Base-by-base conservation (phyloP, 2,888 invertebrate species). In the Sericinus montela region DNA sequence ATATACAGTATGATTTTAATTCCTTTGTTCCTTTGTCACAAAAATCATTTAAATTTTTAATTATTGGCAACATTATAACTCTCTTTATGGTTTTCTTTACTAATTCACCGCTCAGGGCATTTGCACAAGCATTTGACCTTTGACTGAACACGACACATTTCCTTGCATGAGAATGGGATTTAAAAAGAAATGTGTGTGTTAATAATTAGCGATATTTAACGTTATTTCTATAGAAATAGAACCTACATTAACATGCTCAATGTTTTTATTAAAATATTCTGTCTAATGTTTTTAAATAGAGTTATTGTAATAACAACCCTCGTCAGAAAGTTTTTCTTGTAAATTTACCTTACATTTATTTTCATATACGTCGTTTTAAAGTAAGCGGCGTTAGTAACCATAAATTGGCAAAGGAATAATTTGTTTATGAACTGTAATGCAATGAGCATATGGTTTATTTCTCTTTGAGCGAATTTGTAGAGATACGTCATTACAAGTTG, bases 111-210 rank as follows among this genome's bases (percentile, higher is more conserved):
- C 25, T 8, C 1, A 10, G 36, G 29, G 62, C 61, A 59, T 66
- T 65, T 55, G 62, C 58, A 63, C 53, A 51, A 44, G 38, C 58
- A 57, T 59, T 54, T 67, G 75, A 80, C 79, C 81, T 79, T 75
- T 80, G 79, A 67, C 79, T 72, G 79, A 63, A 74, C 80, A 80
- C 80, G 80, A 68, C 57, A 72, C 56, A 36, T 63, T 62, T 65
- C 48, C 48, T 48, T 28, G 48, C 48, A 37, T 38, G 48, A 34
- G 28, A 43, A 37, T 39, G 32, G 29, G 4, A 28, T 37, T 48
- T 30, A 55, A 54, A 52, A 44, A 48, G 54, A 52, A 38, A 45
- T 36, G 53, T 45, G 5, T 6, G 3, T 8, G 14, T 25, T 4
- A 8, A 7, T 1, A 5, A 1, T 29, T 40, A 28, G 36, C n/a